Base-by-base conservation (phyloP, 30 jellyfish, hydroid and myxozoan genomes). In the Turritopsis dohrnii region DNA sequence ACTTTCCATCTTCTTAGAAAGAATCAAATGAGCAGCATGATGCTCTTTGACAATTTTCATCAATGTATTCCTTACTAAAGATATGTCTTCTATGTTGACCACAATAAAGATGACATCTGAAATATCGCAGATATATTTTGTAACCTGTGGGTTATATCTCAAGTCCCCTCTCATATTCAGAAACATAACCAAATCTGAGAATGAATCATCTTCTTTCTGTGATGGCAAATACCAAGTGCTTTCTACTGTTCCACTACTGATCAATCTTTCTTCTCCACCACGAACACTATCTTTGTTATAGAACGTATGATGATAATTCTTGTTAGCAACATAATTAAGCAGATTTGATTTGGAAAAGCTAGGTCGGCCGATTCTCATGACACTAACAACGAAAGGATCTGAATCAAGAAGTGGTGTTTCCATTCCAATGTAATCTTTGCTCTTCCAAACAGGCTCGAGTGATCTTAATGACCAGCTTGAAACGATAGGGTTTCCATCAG, bases 241-340 rank as follows among this genome's bases (percentile, higher is more conserved):
- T 77, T 77, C 85, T 24, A 77, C 85, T 30, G 28, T 29, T 4
- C 85, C 85, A 18, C 19, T 21, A 23, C 74, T n/a, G 4, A 41
- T 13, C 9, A 13, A 41, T 41, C 13, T 41, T 41, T 41, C 60
- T 41, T 3, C 60, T 41, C 5, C 13, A 41, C 60, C 60, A 41
- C 60, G 60, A 41, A 41, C 60, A 13, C 60, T 41, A 41, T 41
- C 60, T 41, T 41, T 41, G 60, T 41, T 41, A 13, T 41, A 41
- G 13, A 41, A 41, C 60, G 60, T 41, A 41, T 41, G 60, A 41
- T 41, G 60, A 41, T 41, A 41, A 41, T 41, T 41, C 60, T 41
- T 41, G 13, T 41, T 41, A 3, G 60, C 60, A 13, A 41, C 60
- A 41, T 41, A 41, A 41, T 41, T 41, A 41, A 41, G 60, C 5